These are phyloP conservation scores for Stomatorhinus walkeri DNA, from an alignment of 2,797 vertebrate species.

Conservation along the genomic window DNA sequence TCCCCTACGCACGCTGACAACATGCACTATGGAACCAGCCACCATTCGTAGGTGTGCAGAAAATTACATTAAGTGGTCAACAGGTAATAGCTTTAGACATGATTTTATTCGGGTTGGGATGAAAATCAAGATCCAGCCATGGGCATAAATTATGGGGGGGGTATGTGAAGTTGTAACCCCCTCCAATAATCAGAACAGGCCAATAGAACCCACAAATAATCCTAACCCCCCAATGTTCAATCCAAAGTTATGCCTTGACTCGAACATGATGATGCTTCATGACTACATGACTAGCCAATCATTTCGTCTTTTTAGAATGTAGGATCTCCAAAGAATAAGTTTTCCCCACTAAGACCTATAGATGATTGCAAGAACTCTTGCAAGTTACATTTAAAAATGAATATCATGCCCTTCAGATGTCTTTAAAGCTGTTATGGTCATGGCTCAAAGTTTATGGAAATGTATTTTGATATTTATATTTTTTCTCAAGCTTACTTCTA, in stretches of 20 bases:
- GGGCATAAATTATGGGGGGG: background rate
- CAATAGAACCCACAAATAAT: background rate
- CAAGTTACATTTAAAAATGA: background rate
- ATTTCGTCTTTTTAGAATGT: background rate
- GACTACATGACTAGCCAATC: background rate
- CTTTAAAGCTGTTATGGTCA: background rate
- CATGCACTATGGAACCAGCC: background rate
- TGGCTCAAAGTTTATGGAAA: slow-evolving; percentile 5
- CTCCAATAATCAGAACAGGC: background rate
- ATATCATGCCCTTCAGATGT: background rate
- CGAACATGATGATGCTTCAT: background rate
- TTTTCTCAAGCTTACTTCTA: background rate
- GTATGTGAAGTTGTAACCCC: background rate
- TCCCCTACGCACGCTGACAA: background rate
- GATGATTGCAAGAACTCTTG: background rate
- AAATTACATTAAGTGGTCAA: background rate
- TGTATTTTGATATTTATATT: slow-evolving; percentile 3
- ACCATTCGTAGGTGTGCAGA: background rate
- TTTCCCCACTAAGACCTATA: background rate
- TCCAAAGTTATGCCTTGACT: background rate
- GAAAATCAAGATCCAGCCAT: background rate
- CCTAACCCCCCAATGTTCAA: background rate
- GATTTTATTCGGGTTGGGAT: background rate
- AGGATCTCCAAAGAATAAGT: background rate
- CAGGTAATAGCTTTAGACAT: background rate